phyloP scores from a whole-genome alignment of 2,888 invertebrate species.

The Drosophila infuscata region DNA sequence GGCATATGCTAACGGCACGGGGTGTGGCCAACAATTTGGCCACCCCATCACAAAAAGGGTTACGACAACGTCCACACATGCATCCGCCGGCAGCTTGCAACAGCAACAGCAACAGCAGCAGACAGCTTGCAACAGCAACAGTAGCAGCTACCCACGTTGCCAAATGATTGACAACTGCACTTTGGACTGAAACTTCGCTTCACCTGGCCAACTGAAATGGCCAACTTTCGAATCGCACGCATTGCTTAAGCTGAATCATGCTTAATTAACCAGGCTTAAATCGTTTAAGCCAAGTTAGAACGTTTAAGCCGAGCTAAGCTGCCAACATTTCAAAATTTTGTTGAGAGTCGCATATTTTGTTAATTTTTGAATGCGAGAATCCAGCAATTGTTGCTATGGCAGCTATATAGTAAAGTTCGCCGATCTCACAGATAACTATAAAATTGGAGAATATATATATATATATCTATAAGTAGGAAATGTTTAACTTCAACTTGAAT shows the following conservation, averaged over 20 bases:
- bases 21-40: slow-evolving; percentile 66
- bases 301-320: background rate
- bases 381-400: background rate
- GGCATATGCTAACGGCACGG: slow-evolving; percentile 64
- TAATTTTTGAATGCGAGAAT: too few relatives aligned
- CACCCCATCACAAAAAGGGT: slow-evolving; percentile 41
- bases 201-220: background rate
- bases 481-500: background rate
- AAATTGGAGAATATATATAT: background rate
- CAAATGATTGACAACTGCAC: slow-evolving; percentile 58
- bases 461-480: background rate
- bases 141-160: background rate
- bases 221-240: background rate
- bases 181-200: background rate
- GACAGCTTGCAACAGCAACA: too few relatives aligned
- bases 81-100: background rate
- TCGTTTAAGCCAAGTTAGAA: background rate
- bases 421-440: too few relatives aligned
- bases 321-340: background rate
- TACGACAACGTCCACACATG: slow-evolving; percentile 19
- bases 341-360: background rate
- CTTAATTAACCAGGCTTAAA: background rate
- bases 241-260: background rate
- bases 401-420: background rate
- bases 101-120: background rate